These are phyloP conservation scores for Dinomys branickii DNA, from an alignment of 2,113 vertebrate genomes.

Conservation along the genomic window DNA sequence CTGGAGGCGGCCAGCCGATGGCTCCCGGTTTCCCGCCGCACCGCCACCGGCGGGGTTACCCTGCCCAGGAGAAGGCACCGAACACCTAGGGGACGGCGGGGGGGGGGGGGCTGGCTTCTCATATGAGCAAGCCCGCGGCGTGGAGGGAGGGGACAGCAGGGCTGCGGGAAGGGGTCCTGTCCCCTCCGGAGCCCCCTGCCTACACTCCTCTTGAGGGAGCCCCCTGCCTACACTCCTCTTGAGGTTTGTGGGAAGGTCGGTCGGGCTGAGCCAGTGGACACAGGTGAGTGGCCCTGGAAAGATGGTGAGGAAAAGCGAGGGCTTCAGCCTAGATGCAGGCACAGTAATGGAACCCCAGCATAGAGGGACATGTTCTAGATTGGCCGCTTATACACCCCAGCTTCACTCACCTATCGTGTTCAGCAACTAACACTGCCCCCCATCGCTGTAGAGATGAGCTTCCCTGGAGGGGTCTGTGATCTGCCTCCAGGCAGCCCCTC, in stretches of 20 bases:
- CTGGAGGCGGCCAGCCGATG: slow-evolving; percentile 56
- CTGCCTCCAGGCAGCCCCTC: neutral
- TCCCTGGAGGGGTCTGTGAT: neutral
- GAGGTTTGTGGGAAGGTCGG: slow-evolving; percentile 10
- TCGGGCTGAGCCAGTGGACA: slow-evolving; percentile 4
- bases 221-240: too few species aligned
- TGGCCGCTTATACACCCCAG: neutral
- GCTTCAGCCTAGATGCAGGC: neutral
- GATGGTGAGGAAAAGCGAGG: neutral
- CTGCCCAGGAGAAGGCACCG: slow-evolving; percentile 17
- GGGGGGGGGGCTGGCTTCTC: neutral
- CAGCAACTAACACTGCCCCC: neutral
- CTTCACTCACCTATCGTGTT: neutral
- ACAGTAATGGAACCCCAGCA: neutral
- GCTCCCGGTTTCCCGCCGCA: slow-evolving; percentile 70
- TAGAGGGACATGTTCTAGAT: neutral
- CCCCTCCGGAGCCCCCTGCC: neutral
- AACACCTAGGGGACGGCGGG: neutral
- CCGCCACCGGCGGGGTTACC: slow-evolving; percentile 39
- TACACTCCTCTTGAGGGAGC: too few species aligned
- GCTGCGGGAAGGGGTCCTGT: neutral
- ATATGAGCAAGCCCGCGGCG: neutral
- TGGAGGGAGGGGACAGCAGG: neutral
- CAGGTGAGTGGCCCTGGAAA: slow-evolving; percentile 58
- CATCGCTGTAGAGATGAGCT: neutral